Conservation (phyloP, 2,888 invertebrate species). For the Spicauda simplicius region DNA sequence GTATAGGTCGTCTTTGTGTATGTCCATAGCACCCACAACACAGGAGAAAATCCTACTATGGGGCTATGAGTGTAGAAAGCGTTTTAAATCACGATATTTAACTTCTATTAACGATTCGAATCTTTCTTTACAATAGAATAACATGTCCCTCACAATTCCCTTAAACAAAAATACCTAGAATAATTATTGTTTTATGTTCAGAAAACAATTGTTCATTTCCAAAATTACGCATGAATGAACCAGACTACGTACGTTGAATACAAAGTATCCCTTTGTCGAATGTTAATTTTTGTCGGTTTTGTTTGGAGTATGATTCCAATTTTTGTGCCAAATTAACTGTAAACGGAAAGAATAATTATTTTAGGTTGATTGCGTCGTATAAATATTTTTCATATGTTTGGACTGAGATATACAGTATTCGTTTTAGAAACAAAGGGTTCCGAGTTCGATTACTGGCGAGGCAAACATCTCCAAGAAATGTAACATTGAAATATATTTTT, state of each 20-base stretch:
- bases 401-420: no score
- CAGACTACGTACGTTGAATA: background rate
- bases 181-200: background rate
- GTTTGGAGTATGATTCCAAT: background rate
- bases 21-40: no score
- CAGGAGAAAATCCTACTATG: no score
- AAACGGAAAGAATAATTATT: background rate
- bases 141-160: background rate
- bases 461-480: no score
- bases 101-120: background rate
- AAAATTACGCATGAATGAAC: background rate
- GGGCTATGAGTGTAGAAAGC: no score
- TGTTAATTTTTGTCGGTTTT: background rate
- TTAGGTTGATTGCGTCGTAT: no score
- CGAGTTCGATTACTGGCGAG: no score
- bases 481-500: no score
- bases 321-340: background rate
- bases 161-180: background rate
- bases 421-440: no score
- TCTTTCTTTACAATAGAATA: background rate
- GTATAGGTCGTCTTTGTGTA: no score
- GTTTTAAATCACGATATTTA: no score
- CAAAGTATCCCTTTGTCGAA: background rate
- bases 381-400: no score
- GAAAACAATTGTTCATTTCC: background rate